Percentiles rank a stretch among this genome's conserved stretches.
phyloP scores from a whole-genome alignment of 2,888 invertebrate genomes.

The Teinopalpus imperialis region DNA sequence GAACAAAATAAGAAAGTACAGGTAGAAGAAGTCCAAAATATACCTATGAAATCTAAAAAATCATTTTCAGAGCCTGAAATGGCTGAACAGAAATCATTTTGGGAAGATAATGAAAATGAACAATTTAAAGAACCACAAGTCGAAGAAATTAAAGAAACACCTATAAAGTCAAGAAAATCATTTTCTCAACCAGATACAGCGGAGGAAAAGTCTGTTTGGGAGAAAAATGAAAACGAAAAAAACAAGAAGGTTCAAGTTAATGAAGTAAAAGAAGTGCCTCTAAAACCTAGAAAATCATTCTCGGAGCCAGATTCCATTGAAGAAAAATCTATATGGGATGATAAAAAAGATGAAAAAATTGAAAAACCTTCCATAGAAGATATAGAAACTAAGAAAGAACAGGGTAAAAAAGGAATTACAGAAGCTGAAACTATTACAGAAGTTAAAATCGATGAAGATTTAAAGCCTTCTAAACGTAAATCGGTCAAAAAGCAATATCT shows the following conservation, averaged over 20 bases:
- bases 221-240: conserved; percentile 26
- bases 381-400: conserved; percentile 47
- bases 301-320: conserved; percentile 51
- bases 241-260: conserved; percentile 29
- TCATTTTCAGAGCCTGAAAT: conserved; percentile 45
- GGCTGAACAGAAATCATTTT: conserved; percentile 51
- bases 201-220: conserved; percentile 26
- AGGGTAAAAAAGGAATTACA: conserved; percentile 52
- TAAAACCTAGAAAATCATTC: conserved; percentile 16
- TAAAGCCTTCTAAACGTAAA: conserved; percentile 67
- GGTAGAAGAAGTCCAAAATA: conserved; percentile 50
- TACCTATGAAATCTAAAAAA: conserved; percentile 53
- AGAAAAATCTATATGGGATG: conserved; percentile 67
- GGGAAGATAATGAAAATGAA: conserved; percentile 61
- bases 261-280: conserved; percentile 9
- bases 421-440: conserved; percentile 65
- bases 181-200: conserved; percentile 32
- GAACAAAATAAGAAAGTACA: conserved; percentile 46
- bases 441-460: conserved; percentile 54
- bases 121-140: conserved; percentile 40
- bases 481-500: conserved; percentile 66
- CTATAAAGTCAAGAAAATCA: conserved; percentile 43
- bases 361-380: conserved; percentile 54
- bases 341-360: conserved; percentile 59
- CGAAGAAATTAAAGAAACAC: conserved; percentile 43